Percentiles rank a stretch among this genome's conserved stretches.
Evolutionary conservation across 2,888 invertebrate genomes (phyloP).

Genomic region (Thalpophila matura): DNA sequence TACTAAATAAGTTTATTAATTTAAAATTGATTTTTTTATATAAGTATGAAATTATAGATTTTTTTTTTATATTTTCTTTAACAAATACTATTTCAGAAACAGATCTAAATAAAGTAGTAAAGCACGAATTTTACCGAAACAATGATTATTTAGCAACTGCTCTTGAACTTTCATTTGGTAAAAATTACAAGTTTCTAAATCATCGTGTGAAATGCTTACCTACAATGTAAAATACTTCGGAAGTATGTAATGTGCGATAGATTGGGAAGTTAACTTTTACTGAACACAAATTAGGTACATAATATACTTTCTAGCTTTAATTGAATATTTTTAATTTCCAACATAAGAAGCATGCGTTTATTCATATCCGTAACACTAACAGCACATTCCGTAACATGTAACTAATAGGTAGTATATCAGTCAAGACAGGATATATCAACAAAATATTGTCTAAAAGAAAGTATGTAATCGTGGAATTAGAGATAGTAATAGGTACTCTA

Average conservation of each 20-base stretch:
- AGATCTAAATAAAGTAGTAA: neutral
- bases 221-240: constrained; percentile 38
- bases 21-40: neutral
- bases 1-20: neutral
- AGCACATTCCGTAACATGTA: neutral
- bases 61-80: neutral
- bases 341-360: constrained; percentile 12
- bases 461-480: neutral
- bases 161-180: constrained; percentile 48
- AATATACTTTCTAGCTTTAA: constrained; percentile 44
- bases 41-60: neutral
- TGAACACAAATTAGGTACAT: constrained; percentile 1
- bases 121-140: constrained; percentile 11
- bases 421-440: neutral
- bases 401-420: neutral
- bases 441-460: neutral
- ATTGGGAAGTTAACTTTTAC: constrained; percentile 31
- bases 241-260: constrained; percentile 18
- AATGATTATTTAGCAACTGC: constrained; percentile 31
- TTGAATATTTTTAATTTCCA: constrained; percentile 20
- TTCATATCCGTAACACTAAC: constrained; percentile 4
- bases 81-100: neutral
- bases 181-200: constrained; percentile 51
- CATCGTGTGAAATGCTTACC: constrained; percentile 52
- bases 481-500: too few relatives aligned